These are phyloP conservation scores for Nematopogon swammerdamellus DNA, from an alignment of 2,888 invertebrate species.

Conservation along the genomic window DNA sequence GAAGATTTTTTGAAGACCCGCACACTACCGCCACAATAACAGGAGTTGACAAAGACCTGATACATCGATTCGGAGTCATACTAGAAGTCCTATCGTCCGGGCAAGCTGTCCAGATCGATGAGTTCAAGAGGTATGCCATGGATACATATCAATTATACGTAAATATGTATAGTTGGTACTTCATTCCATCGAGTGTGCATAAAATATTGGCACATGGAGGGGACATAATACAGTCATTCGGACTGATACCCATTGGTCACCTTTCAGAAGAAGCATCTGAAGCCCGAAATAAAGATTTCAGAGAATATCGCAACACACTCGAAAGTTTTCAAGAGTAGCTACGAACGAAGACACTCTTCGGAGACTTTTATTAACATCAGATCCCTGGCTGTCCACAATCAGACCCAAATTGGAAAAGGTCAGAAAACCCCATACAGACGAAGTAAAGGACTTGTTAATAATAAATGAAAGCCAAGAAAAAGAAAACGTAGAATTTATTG, in stretches of 20 bases:
- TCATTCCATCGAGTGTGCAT: background rate
- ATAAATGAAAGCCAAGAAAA: no score
- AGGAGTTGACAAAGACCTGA: background rate
- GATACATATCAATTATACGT: background rate
- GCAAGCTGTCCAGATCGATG: background rate
- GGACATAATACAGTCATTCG: background rate
- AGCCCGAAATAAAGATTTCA: background rate
- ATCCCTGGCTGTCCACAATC: background rate
- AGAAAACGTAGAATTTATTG: no score
- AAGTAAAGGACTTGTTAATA: no score
- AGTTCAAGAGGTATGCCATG: background rate
- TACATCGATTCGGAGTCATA: background rate
- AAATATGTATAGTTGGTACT: background rate
- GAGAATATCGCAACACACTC: background rate
- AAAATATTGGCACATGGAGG: background rate
- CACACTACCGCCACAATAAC: background rate
- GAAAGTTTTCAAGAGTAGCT: background rate
- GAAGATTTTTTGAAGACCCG: background rate
- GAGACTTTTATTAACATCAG: background rate
- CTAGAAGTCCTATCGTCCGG: background rate
- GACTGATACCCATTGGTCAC: background rate
- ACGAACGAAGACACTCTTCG: background rate
- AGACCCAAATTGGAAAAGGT: background rate
- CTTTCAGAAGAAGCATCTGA: background rate
- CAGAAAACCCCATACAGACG: no score